Percentiles rank a stretch among this genome's conserved stretches.
phyloP scores from a whole-genome alignment of 2,113 vertebrate species.

The Suncus etruscus region DNA sequence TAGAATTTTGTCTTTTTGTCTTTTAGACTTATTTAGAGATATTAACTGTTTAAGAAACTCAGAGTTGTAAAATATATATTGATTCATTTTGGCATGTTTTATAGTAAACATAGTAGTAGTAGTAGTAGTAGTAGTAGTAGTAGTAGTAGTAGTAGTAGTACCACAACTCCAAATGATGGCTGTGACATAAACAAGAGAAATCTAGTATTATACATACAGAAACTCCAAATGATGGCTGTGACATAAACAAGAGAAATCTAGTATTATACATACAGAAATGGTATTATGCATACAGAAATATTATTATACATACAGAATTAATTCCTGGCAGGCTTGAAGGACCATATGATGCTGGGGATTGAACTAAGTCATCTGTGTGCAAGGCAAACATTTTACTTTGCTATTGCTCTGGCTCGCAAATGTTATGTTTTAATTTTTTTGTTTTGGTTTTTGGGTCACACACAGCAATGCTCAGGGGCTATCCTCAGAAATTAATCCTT shows the following conservation, averaged over 20 bases:
- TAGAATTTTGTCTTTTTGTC: constrained; percentile 3
- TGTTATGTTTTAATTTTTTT: too few species aligned
- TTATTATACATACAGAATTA: too few species aligned
- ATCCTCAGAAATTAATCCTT: too few species aligned
- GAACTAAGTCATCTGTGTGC: too few species aligned
- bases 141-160: not conserved
- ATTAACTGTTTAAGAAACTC: not conserved
- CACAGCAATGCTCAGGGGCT: too few species aligned
- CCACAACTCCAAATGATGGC: not conserved
- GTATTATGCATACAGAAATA: too few species aligned
- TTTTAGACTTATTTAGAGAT: constrained; percentile 1
- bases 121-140: not conserved
- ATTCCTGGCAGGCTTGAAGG: too few species aligned
- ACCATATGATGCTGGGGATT: too few species aligned
- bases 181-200: not conserved
- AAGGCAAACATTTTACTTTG: too few species aligned
- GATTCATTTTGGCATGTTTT: not conserved
- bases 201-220: not conserved
- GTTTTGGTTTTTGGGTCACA: too few species aligned
- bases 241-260: not conserved
- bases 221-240: not conserved
- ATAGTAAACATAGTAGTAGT: not conserved
- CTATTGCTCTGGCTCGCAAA: too few species aligned
- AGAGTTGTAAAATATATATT: constrained; percentile 4
- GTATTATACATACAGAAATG: not conserved